These are phyloP conservation scores for Scytalopus superciliaris DNA, from an alignment of 2,113 vertebrate genomes.

Conservation along the genomic window DNA sequence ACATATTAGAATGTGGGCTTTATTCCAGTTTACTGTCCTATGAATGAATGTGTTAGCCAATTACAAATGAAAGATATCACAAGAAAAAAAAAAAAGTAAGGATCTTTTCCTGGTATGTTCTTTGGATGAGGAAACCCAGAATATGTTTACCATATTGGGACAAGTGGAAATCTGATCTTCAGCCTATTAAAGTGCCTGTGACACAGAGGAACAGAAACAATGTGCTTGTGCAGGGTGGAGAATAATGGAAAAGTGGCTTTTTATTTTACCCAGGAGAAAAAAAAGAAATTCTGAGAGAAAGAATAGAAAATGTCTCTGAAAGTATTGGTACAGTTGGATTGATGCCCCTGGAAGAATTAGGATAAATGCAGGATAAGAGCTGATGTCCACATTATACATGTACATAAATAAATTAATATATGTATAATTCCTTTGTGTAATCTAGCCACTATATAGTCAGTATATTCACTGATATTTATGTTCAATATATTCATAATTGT, in stretches of 20 bases:
- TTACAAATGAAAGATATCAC: not conserved
- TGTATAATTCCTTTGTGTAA: not conserved
- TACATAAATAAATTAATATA: not conserved
- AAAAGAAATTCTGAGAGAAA: not conserved
- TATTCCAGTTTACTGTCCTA: slow-evolving; percentile 14
- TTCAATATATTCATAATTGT: not conserved
- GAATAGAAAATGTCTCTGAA: not conserved
- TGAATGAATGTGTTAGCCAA: slow-evolving; percentile 45
- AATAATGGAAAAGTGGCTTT: not conserved
- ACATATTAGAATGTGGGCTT: slow-evolving; percentile 55
- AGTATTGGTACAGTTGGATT: not conserved
- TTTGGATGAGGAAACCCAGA: not conserved
- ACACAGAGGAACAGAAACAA: not conserved
- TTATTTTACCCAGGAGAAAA: not conserved
- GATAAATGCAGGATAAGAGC: not conserved
- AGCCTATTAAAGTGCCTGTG: not conserved
- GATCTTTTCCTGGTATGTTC: not conserved
- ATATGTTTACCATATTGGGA: not conserved
- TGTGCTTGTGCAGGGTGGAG: not conserved
- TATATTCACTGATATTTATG: not conserved
- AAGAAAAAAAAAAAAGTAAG: slow-evolving; percentile 23
- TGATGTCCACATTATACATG: not conserved
- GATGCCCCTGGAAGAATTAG: not conserved
- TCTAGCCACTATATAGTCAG: not conserved
- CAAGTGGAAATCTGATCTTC: not conserved